A percentile compares a stretch with the other conserved stretches of the same genome.
Conservation (phyloP, 2,888 invertebrate species). For the Enchytraeus crypticus region DNA sequence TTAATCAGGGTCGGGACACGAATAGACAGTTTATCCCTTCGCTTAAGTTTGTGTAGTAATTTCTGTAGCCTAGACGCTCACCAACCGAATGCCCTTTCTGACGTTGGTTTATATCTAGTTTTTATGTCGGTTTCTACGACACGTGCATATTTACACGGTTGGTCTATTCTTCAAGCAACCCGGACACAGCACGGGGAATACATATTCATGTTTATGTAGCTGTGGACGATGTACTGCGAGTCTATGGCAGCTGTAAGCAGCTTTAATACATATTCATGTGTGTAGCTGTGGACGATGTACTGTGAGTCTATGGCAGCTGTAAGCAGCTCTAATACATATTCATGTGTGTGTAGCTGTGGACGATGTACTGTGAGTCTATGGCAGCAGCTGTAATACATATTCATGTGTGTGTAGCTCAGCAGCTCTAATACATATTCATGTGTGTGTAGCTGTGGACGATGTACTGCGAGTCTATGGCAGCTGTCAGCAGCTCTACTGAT, state of each 20-base stretch:
- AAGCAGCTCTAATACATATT: conserved; percentile 51
- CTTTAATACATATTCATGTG: neutral
- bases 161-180: no score
- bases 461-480: conserved; percentile 81
- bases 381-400: neutral
- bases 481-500: conserved; percentile 52
- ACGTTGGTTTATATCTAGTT: no score
- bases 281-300: conserved; percentile 89
- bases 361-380: neutral
- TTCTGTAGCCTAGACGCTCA: no score
- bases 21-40: no score
- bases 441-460: conserved; percentile 77
- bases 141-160: no score
- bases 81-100: no score
- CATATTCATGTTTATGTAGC: no score
- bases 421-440: neutral
- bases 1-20: no score
- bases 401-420: neutral
- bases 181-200: no score
- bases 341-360: neutral
- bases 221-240: neutral
- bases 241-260: no score
- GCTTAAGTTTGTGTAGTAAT: no score
- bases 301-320: conserved; percentile 74
- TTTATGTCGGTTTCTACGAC: no score